phyloP scores from a whole-genome alignment of 2,113 vertebrate genomes.

The Alethe castanea region DNA sequence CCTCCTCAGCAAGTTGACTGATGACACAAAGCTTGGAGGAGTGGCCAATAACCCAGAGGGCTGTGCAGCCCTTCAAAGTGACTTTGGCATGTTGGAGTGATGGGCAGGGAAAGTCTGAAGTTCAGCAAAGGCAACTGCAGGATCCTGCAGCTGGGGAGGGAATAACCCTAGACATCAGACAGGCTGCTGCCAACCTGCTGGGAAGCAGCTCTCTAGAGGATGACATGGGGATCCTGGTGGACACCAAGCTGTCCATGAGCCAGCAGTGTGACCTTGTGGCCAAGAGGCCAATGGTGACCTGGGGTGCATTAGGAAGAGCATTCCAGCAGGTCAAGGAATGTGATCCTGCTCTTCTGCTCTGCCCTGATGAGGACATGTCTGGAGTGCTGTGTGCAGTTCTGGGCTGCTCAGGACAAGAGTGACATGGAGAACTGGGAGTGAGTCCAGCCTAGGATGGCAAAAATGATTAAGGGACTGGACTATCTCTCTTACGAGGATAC shows the following conservation, averaged over 20 bases:
- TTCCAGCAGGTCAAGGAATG: background rate
- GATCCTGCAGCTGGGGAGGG: background rate
- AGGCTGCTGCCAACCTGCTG: background rate
- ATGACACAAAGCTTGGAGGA: background rate
- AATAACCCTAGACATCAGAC: background rate
- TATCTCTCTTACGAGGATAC: background rate
- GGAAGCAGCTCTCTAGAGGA: background rate
- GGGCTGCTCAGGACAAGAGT: background rate
- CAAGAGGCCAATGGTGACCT: background rate
- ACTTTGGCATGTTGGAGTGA: background rate
- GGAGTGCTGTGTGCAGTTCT: background rate
- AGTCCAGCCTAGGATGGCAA: background rate
- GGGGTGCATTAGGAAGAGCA: background rate
- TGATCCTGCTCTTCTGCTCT: background rate
- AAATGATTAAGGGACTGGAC: background rate
- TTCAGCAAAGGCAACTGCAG: background rate
- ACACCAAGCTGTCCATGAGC: background rate
- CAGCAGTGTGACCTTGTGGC: background rate
- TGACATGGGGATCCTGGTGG: background rate
- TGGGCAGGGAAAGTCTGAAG: too few relatives aligned
- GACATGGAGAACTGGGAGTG: background rate
- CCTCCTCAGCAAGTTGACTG: background rate
- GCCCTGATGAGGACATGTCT: background rate
- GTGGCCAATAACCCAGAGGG: fast-evolving
- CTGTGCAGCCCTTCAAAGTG: background rate